Conservation (phyloP, 92 coral and sea anemone genomes). For the Montipora capitata region DNA sequence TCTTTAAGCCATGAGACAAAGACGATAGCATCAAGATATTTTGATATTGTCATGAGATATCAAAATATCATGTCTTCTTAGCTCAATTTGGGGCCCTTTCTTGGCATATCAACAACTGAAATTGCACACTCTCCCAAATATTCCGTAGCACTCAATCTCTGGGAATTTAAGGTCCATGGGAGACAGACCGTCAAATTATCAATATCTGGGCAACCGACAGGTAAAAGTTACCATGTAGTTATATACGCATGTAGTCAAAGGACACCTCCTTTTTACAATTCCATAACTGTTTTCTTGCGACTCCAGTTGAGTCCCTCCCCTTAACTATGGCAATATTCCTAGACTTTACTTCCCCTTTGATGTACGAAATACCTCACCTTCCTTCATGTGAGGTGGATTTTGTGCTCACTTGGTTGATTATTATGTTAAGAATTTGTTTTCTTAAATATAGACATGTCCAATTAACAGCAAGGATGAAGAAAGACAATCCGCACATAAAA, state of each 20-base stretch:
- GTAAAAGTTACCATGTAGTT: background rate
- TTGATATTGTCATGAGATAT: too few species aligned
- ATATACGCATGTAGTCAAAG: background rate
- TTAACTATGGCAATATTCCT: background rate
- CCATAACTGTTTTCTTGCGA: background rate
- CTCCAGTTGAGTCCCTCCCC: background rate
- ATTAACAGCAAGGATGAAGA: slow-evolving; percentile 30
- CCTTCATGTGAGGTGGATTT: background rate
- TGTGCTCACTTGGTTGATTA: background rate
- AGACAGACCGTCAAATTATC: background rate
- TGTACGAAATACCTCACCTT: background rate
- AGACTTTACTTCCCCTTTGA: background rate
- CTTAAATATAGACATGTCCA: slow-evolving; percentile 38
- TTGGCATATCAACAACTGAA: too few species aligned
- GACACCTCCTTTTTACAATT: background rate
- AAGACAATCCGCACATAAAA: slow-evolving; percentile 14
- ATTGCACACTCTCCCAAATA: too few species aligned
- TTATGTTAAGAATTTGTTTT: background rate
- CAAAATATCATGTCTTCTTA: too few species aligned
- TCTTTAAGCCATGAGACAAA: too few species aligned
- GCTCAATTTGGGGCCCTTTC: too few species aligned
- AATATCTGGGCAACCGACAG: slow-evolving; percentile 20
- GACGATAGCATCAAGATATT: too few species aligned
- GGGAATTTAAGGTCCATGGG: too few species aligned
- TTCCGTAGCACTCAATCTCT: too few species aligned